phyloP scores from a whole-genome alignment of 2,888 invertebrate species.

The Lasioglossum marginatum region DNA sequence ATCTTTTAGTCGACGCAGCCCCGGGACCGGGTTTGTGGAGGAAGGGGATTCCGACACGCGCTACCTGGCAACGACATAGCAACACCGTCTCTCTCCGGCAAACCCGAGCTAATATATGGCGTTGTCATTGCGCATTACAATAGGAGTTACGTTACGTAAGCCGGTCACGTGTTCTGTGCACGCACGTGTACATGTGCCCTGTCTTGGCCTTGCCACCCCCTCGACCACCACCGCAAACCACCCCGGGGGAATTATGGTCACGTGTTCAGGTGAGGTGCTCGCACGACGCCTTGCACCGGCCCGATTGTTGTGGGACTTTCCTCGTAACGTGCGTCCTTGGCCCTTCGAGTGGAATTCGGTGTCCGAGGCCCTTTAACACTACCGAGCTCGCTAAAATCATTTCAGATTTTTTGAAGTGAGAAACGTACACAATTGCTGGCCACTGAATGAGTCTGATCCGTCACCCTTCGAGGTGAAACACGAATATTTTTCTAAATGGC shows the following conservation, averaged over 20 bases:
- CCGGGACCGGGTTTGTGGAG: not conserved
- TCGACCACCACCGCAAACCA: conserved; percentile 23
- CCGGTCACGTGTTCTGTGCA: conserved; percentile 77
- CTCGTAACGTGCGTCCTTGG: not conserved
- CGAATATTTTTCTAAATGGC: too few species aligned
- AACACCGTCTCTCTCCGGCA: conserved; percentile 51
- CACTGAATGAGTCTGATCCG: too few species aligned
- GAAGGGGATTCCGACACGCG: conserved; percentile 27
- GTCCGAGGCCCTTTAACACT: not conserved
- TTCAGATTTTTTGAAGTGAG: too few species aligned
- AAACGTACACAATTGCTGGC: too few species aligned
- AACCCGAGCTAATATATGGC: conserved; percentile 66
- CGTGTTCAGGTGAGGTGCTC: conserved; percentile 76
- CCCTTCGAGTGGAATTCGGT: not conserved
- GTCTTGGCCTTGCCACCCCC: conserved; percentile 1
- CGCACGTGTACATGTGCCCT: conserved; percentile 65
- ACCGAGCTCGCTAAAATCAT: too few species aligned
- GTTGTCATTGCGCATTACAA: conserved; percentile 73
- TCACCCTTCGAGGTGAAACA: too few species aligned
- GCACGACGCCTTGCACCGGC: conserved; percentile 63
- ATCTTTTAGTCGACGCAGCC: conserved; percentile 40
- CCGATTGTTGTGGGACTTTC: conserved; percentile 62
- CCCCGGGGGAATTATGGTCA: conserved; percentile 75
- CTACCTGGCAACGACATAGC: conserved; percentile 60
- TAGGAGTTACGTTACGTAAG: conserved; percentile 71